Evolutionary conservation across 2,888 invertebrate genomes (phyloP), one percentile per base, ranked within the genome.

Genomic region (Tinea trinotella): DNA sequence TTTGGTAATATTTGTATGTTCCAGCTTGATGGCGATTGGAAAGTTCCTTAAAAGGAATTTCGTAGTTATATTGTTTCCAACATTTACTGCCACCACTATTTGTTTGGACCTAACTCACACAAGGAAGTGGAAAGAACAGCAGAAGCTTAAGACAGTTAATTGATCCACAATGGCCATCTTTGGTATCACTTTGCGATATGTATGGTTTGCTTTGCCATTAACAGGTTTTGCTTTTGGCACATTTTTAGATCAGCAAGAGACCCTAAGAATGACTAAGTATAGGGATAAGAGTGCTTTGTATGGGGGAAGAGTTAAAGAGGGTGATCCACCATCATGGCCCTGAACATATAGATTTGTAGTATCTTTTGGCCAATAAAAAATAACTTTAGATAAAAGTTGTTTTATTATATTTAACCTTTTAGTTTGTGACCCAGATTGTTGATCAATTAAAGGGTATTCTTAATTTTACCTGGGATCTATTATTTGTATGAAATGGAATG

Each of bases 271-370:
- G 90, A 85, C 88, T 0, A 76, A 74, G 60, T 96, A 91, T 70
- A 87, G 95, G 57, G 95, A 96, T 68, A 94, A 92, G 70, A 94
- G 94, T 65, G 89, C 90, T 52, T 76, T 96, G 35, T 96, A 91
- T 68, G 93, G 92, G 17, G 87, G 91, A 56, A 76, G 69, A 36
- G 77, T 90, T 1, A 89, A 90, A 61, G 88, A 89, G 59, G 92
- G 90, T 5, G 90, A 92, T 57, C 68, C 83, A 61, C 95, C 94
- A 55, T 89, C 92, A 9, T 95, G 95, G 95, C 91, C 91, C 36
- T 89, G 64, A 86, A 3, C 6, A 24, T 24, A n/a, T n/a, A n/a
- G n/a, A n/a, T n/a, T n/a, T n/a, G n/a, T n/a, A n/a, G n/a, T n/a
- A n/a, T n/a, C n/a, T n/a, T n/a, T n/a, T n/a, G n/a, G n/a, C n/a